A percentile compares a stretch with the other conserved stretches of the same genome.
Evolutionary conservation across 2,113 vertebrate species (phyloP).

Genomic region (Dipodomys merriami): DNA sequence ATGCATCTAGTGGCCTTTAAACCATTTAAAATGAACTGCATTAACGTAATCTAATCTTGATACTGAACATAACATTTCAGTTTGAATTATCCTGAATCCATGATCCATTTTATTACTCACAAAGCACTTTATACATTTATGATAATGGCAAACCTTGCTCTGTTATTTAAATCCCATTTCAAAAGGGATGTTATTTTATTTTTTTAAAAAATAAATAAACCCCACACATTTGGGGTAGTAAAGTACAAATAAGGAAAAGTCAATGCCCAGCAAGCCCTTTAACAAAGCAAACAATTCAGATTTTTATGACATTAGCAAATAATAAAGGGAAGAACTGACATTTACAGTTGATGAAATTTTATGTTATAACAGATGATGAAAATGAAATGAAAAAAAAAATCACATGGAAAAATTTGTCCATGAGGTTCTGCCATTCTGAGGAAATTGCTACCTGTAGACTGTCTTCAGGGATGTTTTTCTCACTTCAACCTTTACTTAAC

Average conservation of each 20-base stretch:
- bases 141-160: conserved; percentile 89
- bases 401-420: conserved; percentile 84
- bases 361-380: conserved; percentile 89
- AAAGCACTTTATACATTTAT: conserved; percentile 91
- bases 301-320: conserved; percentile 92
- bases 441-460: conserved; percentile 68
- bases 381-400: conserved; percentile 85
- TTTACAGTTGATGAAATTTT: conserved; percentile 92
- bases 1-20: conserved; percentile 91
- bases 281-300: conserved; percentile 90
- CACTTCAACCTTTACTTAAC: conserved; percentile 23
- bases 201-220: conserved; percentile 83
- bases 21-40: conserved; percentile 91
- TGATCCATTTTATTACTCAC: conserved; percentile 92
- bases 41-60: conserved; percentile 92
- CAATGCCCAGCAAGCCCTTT: conserved; percentile 88
- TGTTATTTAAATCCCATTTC: conserved; percentile 91
- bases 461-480: conserved; percentile 56
- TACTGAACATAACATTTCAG: conserved; percentile 92
- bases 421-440: conserved; percentile 79
- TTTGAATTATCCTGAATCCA: conserved; percentile 92
- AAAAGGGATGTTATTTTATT: conserved; percentile 85
- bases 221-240: conserved; percentile 86
- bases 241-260: conserved; percentile 91
- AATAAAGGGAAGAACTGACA: conserved; percentile 91